Evolutionary conservation across 2,113 vertebrate genomes (phyloP).

Genomic region (Zeus faber): DNA sequence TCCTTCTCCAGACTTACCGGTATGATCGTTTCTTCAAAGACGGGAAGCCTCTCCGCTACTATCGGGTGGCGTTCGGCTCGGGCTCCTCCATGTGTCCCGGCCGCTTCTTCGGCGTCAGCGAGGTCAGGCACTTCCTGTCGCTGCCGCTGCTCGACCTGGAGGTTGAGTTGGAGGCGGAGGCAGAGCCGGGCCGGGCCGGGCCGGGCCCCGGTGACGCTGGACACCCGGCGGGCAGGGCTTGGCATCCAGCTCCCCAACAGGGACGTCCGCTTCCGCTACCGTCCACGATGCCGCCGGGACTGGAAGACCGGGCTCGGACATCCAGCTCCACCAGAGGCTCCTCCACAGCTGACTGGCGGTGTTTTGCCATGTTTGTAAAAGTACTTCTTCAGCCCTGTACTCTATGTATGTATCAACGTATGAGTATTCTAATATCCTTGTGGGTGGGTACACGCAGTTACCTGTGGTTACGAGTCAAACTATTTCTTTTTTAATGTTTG

Average conservation of each 20-base stretch:
- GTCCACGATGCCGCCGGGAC: conserved; percentile 55
- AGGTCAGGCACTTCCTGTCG: conserved; percentile 87
- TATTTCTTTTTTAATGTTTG: too few species aligned
- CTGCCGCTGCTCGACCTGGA: conserved; percentile 81
- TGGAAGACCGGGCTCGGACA: too few species aligned
- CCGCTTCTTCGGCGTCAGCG: conserved; percentile 82
- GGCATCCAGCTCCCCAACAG: conserved; percentile 79
- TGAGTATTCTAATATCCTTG: too few species aligned
- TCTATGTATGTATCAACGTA: too few species aligned
- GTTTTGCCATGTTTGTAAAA: too few species aligned
- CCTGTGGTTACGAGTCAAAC: too few species aligned
- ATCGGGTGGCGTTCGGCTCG: conserved; percentile 88
- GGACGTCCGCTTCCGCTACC: conserved; percentile 83
- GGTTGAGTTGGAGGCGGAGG: conserved; percentile 73
- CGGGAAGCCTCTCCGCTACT: conserved; percentile 81
- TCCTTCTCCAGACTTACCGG: conserved; percentile 85
- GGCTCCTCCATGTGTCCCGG: conserved; percentile 88
- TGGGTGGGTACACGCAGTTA: too few species aligned
- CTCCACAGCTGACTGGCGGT: too few species aligned
- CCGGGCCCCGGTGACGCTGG: too few species aligned
- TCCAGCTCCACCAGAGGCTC: too few species aligned
- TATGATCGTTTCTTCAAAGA: conserved; percentile 90
- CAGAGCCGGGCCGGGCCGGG: conserved; percentile 50
- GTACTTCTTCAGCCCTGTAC: too few species aligned
- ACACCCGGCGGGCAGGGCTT: conserved; percentile 75